Percentiles rank a stretch among this genome's conserved stretches.
Conservation (phyloP, 1,140 invertebrate genomes). For the Aphis gossypii region DNA sequence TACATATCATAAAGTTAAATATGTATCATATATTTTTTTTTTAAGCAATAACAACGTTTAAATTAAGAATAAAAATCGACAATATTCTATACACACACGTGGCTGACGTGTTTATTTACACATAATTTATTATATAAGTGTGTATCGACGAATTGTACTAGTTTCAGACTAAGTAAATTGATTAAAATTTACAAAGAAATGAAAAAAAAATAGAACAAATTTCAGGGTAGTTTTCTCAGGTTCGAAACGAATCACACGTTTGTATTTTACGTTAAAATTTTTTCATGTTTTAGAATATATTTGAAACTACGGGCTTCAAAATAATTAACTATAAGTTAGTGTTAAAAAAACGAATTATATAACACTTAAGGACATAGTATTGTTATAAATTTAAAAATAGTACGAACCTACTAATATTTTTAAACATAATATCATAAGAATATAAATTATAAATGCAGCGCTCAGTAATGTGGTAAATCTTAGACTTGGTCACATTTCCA, state of each 20-base stretch:
- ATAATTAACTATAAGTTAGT: neutral
- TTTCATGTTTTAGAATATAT: neutral
- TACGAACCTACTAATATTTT: too few relatives aligned
- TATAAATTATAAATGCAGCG: too few relatives aligned
- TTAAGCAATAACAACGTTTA: neutral
- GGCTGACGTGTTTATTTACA: neutral
- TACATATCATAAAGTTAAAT: neutral
- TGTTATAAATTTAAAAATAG: neutral
- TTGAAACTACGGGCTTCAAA: neutral
- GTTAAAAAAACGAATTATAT: neutral
- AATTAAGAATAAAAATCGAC: neutral
- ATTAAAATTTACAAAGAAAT: neutral
- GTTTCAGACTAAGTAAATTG: neutral
- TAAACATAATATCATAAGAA: too few relatives aligned
- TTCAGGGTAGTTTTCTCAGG: neutral
- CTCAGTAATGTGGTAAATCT: too few relatives aligned
- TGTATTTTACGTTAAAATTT: neutral
- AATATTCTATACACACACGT: neutral
- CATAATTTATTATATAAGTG: neutral
- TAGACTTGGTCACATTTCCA: too few relatives aligned
- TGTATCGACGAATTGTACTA: neutral
- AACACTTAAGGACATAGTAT: neutral
- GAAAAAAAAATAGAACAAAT: neutral
- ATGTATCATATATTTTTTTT: neutral
- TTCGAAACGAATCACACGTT: neutral